Conservation (phyloP, 2,888 invertebrate species). For the Phengaris alcon region DNA sequence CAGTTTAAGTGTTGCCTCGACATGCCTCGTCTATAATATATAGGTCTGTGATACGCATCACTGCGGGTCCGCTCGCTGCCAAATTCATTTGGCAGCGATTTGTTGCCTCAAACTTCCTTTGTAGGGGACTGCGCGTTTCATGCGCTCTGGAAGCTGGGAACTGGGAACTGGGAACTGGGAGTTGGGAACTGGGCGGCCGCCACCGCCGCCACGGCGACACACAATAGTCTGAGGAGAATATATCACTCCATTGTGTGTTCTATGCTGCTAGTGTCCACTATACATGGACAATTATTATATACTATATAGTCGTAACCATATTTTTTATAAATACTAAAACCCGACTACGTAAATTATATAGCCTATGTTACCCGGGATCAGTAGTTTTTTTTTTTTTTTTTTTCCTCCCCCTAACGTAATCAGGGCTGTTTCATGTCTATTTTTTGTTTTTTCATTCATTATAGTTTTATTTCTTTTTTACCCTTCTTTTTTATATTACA, state of each 20-base stretch:
- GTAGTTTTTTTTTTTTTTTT: no score
- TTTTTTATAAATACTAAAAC: no score
- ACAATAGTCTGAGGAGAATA: not conserved
- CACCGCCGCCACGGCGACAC: not conserved
- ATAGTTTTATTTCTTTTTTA: no score
- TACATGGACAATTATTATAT: not conserved
- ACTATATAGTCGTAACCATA: not conserved
- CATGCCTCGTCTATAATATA: no score
- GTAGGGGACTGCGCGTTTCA: not conserved
- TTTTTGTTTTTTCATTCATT: no score
- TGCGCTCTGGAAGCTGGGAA: not conserved
- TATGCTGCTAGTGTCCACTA: not conserved
- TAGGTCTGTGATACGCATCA: no score
- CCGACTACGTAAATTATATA: no score
- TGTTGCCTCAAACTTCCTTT: not conserved
- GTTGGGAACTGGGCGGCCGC: not conserved
- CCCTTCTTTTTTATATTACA: no score
- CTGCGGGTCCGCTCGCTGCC: not conserved
- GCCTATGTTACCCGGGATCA: no score
- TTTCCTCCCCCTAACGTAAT: no score
- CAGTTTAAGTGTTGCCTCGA: no score
- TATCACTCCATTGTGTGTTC: not conserved
- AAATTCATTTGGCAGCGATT: constrained; percentile 1
- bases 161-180: not conserved
- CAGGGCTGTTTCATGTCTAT: no score